Evolutionary conservation across 2,113 vertebrate genomes (phyloP), one percentile per base, ranked within the genome.

Genomic region (Brachyistius frenatus): DNA sequence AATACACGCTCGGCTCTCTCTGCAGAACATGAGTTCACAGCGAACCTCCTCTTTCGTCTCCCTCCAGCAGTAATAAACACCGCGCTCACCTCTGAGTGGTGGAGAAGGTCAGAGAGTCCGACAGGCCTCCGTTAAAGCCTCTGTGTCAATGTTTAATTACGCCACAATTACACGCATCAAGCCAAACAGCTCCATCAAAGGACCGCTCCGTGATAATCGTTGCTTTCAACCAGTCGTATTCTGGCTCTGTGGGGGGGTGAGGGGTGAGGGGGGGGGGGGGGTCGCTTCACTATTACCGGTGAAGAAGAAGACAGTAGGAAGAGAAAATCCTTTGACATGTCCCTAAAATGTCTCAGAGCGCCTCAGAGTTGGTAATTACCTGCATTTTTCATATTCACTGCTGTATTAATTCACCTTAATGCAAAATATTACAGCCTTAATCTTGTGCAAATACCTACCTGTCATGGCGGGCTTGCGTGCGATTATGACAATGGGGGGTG

Each of bases 401-500:
- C 78, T 56, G 50, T 81, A 91, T 92, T 95, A 94, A 94, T 94
- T 94, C 91, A 91, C 88, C 88, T 86, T 94, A 94, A 94, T 93
- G 89, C 91, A 92, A 93, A 94, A 94, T 93, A 93, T 90, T 94
- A 93, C 91, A 91, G 92, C 78, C 68, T 66, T 95, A 94, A 94
- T 94, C 93, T 88, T 13, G 30, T 54, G 89, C 87, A 93, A 92
- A 93, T 92, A 81, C 89, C 86, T 88, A 83, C 88, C 91, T 94
- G 93, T 93, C 92, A 92, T 37, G 66, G 84, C 70, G 67, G 88
- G 62, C 75, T 88, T 30, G 65, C 74, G 11, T 76, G 66, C 64
- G 83, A 91, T 89, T 88, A 88, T 65, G 78, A 73, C 60, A 60
- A 58, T 2, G 57, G 64, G 33, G 61, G 7, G 56, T 8, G 32